Conservation (phyloP, 2,888 invertebrate species). For the Diarsia mendica region DNA sequence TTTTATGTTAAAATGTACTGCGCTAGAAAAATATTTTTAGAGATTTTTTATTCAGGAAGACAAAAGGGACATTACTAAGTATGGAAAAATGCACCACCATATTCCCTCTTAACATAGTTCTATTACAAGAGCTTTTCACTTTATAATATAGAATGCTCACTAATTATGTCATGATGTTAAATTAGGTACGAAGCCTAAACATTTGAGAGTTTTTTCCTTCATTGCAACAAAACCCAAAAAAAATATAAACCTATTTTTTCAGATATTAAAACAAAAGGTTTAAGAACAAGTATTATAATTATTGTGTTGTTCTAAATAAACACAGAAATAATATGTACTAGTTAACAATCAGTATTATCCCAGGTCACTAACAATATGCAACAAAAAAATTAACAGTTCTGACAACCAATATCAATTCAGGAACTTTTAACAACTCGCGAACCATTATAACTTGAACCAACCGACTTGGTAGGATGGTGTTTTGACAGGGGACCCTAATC, state of each 20-base stretch:
- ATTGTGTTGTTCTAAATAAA: not conserved
- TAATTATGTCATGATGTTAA: not conserved
- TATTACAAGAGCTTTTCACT: not conserved
- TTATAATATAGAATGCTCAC: not conserved
- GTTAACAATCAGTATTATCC: not conserved
- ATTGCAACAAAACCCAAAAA: not conserved
- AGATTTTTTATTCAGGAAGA: no score
- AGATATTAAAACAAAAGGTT: not conserved
- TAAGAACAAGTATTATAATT: no score
- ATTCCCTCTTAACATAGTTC: not conserved
- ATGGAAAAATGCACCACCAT: no score
- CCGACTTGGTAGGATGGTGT: constrained; percentile 72
- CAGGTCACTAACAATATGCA: not conserved
- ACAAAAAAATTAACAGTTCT: not conserved
- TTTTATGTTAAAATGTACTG: no score
- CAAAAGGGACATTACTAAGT: no score
- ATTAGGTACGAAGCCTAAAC: no score
- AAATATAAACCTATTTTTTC: not conserved
- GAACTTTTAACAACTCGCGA: constrained; percentile 36
- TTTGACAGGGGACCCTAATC: constrained; percentile 87
- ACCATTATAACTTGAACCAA: constrained; percentile 57
- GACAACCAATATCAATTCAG: constrained; percentile 18
- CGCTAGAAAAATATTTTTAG: no score
- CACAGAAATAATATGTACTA: not conserved
- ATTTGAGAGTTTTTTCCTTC: not conserved